A percentile compares a stretch with the other conserved stretches of the same genome.
Conservation (phyloP, 2,888 invertebrate genomes). For the Griposia aprilina region DNA sequence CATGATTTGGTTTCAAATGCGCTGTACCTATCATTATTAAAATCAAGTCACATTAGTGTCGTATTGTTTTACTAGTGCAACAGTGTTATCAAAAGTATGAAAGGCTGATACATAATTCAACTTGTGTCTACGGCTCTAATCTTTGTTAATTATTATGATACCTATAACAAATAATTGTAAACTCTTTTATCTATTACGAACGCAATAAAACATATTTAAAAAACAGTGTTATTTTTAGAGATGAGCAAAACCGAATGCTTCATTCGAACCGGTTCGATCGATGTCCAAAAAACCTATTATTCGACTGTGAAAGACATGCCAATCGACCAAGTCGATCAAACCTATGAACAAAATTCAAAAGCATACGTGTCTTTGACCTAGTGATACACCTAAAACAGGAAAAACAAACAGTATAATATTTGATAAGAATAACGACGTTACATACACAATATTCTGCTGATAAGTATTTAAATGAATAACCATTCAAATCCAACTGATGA, state of each 20-base stretch:
- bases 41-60: background rate
- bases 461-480: constrained; percentile 21
- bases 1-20: background rate
- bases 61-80: background rate
- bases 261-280: background rate
- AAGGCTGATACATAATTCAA: background rate
- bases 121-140: background rate
- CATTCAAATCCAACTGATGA: constrained; percentile 8
- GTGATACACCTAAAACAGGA: constrained; percentile 30
- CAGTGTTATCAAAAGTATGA: background rate
- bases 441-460: constrained; percentile 13
- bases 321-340: background rate
- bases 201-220: background rate
- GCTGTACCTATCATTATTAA: background rate
- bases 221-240: background rate
- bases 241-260: background rate
- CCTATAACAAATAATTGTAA: background rate
- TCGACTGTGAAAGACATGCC: background rate
- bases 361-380: constrained; percentile 26
- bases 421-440: constrained; percentile 30
- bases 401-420: constrained; percentile 31
- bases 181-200: constrained; percentile 1
- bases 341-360: constrained; percentile 3
- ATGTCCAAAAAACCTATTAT: background rate
- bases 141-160: constrained; percentile 5